Evolutionary conservation across 2,888 invertebrate genomes (phyloP), one percentile per base, ranked within the genome.

Genomic region (Leucophora obtusa): DNA sequence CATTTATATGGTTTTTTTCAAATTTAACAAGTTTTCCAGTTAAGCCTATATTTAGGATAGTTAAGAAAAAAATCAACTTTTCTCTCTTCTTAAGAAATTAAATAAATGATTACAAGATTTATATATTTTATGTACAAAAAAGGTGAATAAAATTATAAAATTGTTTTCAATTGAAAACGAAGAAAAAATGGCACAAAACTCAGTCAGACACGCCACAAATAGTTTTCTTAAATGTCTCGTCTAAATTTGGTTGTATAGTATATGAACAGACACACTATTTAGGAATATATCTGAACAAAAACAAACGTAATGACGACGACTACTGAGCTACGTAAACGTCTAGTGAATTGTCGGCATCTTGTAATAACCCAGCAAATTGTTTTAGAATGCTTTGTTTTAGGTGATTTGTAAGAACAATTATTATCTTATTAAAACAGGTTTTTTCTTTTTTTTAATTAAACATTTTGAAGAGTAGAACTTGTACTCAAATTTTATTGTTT

Each of bases 141-240:
- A 56, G 21, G 15, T 68, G 47, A 53, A 53, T 50, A 51, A 53
- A 58, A 24, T 65, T 65, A 58, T 24, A 63, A 63, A 72, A 63
- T 56, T 54, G n/a, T n/a, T 56, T 53, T 18, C 47, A 68, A 58
- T 58, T 17, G 18, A 33, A 14, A 51, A 35, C 11, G 21, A 18
- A 38, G 54, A 24, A 17, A 33, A 51, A 18, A 33, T 60, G 33
- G 54, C 54, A 71, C 35, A 77, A 51, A 60, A 47, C 43, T 7
- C 47, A 50, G 38, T 24, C 56, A 77, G 35, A 47, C 66, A 53
- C 1, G 24, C 35, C 33, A 21, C 28, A 60, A 71, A 77, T 66
- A 72, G 47, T 60, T 77, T 77, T 77, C 66, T 59, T 77, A 72
- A 77, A 77, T 72, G 71, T 77, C 77, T 77, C 71, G 66, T 71